A percentile compares a stretch with the other conserved stretches of the same genome.
Evolutionary conservation across 2,888 invertebrate species (phyloP).

Genomic region (Drosophila niveifrons): DNA sequence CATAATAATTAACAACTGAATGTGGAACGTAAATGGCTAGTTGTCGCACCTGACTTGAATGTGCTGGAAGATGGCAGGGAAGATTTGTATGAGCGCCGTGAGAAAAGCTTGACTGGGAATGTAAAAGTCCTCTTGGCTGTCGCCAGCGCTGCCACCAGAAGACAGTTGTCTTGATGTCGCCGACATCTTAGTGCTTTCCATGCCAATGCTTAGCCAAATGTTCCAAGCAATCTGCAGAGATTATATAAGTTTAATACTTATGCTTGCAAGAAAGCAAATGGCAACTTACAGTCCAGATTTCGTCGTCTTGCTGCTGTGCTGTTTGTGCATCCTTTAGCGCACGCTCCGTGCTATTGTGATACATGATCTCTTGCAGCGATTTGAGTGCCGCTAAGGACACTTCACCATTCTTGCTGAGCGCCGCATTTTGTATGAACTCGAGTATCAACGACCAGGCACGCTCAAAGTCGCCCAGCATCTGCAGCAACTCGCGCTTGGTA

Average conservation of each 20-base stretch:
- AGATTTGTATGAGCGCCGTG: constrained; percentile 97
- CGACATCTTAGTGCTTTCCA: constrained; percentile 89
- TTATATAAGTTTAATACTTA: background rate
- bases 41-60: constrained; percentile 89
- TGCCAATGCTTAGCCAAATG: constrained; percentile 95
- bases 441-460: constrained; percentile 97
- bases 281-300: constrained; percentile 89
- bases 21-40: background rate
- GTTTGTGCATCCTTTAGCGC: constrained; percentile 82
- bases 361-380: constrained; percentile 98
- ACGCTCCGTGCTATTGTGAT: constrained; percentile 86
- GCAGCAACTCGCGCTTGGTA: constrained; percentile 93
- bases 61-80: constrained; percentile 97
- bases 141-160: constrained; percentile 58
- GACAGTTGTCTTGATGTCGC: constrained; percentile 51
- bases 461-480: constrained; percentile 95
- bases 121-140: constrained; percentile 88
- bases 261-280: rapidly evolving
- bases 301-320: constrained; percentile 85
- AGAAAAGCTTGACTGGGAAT: constrained; percentile 97
- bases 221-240: constrained; percentile 89
- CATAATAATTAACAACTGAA: background rate
- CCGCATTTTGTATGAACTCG: constrained; percentile 97
- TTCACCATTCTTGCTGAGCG: constrained; percentile 96
- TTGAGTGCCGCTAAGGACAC: constrained; percentile 98